These are phyloP conservation scores for Amphiduros pacificus DNA, from an alignment of 2,888 invertebrate genomes.

Conservation along the genomic window DNA sequence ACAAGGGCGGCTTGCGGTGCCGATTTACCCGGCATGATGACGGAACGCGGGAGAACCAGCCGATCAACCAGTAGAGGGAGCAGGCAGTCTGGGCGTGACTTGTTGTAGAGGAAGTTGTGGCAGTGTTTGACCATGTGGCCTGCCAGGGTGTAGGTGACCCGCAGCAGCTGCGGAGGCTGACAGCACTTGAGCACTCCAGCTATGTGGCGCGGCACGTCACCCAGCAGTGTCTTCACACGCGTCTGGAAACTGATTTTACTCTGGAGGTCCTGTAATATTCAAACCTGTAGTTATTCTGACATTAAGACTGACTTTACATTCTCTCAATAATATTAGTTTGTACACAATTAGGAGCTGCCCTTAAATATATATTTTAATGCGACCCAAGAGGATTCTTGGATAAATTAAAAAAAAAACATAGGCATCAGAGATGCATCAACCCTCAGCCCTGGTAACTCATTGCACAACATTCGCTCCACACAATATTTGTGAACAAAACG, in stretches of 20 bases:
- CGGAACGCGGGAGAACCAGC: constrained; percentile 41
- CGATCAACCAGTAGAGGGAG: constrained; percentile 41
- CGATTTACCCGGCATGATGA: constrained; percentile 39
- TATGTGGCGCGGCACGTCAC: constrained; percentile 33
- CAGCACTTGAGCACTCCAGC: background rate
- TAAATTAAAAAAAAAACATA: background rate
- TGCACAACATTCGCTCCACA: too few relatives aligned
- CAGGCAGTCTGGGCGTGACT: constrained; percentile 42
- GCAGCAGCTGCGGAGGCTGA: constrained; percentile 30
- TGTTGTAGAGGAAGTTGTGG: constrained; percentile 41
- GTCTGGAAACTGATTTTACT: constrained; percentile 38
- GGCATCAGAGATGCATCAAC: too few relatives aligned
- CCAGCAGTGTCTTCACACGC: constrained; percentile 36
- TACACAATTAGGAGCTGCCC: too few relatives aligned
- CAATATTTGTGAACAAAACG: too few relatives aligned
- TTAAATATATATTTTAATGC: too few relatives aligned
- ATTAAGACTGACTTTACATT: too few relatives aligned
- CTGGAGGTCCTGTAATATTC: constrained; percentile 40
- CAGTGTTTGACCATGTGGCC: constrained; percentile 47
- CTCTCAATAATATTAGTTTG: too few relatives aligned
- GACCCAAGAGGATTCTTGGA: too few relatives aligned
- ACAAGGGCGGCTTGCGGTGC: constrained; percentile 37
- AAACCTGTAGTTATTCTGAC: too few relatives aligned
- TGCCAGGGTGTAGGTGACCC: constrained; percentile 35
- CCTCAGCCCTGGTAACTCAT: too few relatives aligned